Evolutionary conservation across 2,888 invertebrate species (phyloP).

Genomic region (Cephus pulcher): DNA sequence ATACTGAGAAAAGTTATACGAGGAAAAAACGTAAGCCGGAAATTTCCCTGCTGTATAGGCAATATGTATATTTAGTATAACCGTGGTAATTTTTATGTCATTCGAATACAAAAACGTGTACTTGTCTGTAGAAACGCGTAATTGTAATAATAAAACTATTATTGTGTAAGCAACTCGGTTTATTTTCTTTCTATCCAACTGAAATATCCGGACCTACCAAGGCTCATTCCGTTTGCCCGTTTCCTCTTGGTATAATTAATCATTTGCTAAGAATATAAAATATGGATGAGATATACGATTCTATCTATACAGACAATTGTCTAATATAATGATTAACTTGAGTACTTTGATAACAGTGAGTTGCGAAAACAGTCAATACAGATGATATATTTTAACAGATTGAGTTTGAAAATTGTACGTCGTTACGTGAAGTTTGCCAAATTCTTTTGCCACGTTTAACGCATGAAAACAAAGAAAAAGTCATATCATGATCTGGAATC

Average conservation of each 20-base stretch:
- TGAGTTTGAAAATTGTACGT: no score
- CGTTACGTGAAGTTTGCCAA: not conserved
- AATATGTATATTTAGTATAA: slow-evolving; percentile 4
- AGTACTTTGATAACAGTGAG: not conserved
- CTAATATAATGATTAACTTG: not conserved
- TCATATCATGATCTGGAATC: not conserved
- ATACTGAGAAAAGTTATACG: not conserved
- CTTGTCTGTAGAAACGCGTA: not conserved
- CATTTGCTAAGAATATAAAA: not conserved
- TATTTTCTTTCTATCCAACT: not conserved
- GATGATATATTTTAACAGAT: not conserved
- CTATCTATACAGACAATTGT: not conserved
- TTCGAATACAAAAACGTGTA: not conserved
- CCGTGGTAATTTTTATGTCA: slow-evolving; percentile 2
- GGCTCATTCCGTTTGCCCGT: not conserved
- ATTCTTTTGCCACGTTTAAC: not conserved
- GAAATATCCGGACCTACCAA: not conserved
- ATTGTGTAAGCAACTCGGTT: not conserved
- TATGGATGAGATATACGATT: no score
- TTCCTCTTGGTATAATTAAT: not conserved
- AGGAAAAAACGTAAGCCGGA: not conserved
- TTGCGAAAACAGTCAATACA: not conserved
- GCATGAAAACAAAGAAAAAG: not conserved
- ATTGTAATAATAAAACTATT: not conserved
- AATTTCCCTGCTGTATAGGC: not conserved